A percentile compares a stretch with the other conserved stretches of the same genome.
phyloP scores from a whole-genome alignment of 1,140 invertebrate genomes.

The Physella acuta region DNA sequence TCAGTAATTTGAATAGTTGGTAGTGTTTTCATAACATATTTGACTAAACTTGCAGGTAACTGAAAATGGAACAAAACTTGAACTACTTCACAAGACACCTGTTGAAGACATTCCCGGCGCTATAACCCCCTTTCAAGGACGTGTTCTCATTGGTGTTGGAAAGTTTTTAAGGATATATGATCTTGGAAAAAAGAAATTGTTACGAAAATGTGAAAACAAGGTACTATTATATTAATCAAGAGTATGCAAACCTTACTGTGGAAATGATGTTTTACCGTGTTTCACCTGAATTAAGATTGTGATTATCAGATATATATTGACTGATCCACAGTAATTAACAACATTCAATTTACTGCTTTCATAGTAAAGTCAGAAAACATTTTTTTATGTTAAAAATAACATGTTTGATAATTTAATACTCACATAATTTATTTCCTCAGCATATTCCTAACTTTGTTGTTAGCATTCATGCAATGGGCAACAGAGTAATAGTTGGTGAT shows the following conservation, averaged over 20 bases:
- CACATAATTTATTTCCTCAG: constrained; percentile 60
- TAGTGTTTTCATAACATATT: background rate
- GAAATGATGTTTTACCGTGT: constrained; percentile 33
- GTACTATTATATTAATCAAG: too few relatives aligned
- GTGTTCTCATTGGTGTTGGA: constrained; percentile 89
- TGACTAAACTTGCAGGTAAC: constrained; percentile 55
- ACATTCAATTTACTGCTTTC: too few relatives aligned
- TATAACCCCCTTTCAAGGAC: constrained; percentile 75
- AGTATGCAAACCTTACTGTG: too few relatives aligned
- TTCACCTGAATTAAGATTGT: constrained; percentile 26
- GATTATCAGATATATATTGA: constrained; percentile 8
- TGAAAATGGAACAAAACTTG: constrained; percentile 74
- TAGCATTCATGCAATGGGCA: constrained; percentile 88
- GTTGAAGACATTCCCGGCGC: constrained; percentile 79
- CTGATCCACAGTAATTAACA: constrained; percentile 23
- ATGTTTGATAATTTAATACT: background rate
- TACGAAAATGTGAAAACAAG: constrained; percentile 98
- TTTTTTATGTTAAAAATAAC: background rate
- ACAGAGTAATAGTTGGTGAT: constrained; percentile 91
- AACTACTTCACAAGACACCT: constrained; percentile 91
- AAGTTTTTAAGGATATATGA: constrained; percentile 91
- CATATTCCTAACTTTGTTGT: constrained; percentile 95
- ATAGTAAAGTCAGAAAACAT: too few relatives aligned
- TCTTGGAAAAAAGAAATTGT: constrained; percentile 92
- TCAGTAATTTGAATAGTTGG: too few relatives aligned